These are phyloP conservation scores for Echinometra lucunter DNA, from an alignment of 53 echinoderm and acorn worm species.

Conservation along the genomic window DNA sequence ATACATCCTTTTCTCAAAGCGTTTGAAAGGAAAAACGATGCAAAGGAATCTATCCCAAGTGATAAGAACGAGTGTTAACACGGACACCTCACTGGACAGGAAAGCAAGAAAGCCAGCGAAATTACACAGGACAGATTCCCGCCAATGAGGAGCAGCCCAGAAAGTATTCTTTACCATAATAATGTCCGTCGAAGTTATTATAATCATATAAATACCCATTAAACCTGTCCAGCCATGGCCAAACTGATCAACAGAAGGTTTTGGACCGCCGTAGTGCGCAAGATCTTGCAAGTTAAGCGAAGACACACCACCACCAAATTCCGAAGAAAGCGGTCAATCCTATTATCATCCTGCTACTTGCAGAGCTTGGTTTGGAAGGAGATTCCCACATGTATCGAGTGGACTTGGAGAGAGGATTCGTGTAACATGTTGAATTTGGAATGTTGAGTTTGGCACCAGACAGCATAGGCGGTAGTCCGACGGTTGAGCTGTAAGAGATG, in stretches of 20 bases:
- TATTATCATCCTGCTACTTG: constrained; percentile 30
- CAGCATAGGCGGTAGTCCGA: constrained; percentile 26
- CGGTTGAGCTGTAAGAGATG: not conserved
- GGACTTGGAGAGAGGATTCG: not conserved
- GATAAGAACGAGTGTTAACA: too few species aligned
- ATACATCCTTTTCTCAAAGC: not conserved
- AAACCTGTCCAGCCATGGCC: constrained; percentile 53
- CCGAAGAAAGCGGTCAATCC: constrained; percentile 59
- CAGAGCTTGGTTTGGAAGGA: not conserved
- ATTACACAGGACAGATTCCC: constrained; percentile 2
- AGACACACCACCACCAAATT: constrained; percentile 34
- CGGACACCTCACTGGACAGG: constrained; percentile 67
- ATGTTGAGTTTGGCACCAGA: too few species aligned
- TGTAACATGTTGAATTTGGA: not conserved
- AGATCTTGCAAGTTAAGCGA: not conserved
- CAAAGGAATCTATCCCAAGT: constrained; percentile 45
- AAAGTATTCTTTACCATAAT: constrained; percentile 29
- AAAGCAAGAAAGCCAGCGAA: constrained; percentile 36
- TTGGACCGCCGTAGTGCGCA: not conserved
- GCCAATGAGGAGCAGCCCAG: constrained; percentile 46
- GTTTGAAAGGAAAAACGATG: constrained; percentile 59
- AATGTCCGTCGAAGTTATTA: constrained; percentile 62
- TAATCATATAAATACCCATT: constrained; percentile 72
- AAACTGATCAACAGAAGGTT: constrained; percentile 44
- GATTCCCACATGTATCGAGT: constrained; percentile 4